These are phyloP conservation scores for Calyptommatus sinebrachiatus DNA, from an alignment of 2,113 vertebrate species.

Conservation along the genomic window DNA sequence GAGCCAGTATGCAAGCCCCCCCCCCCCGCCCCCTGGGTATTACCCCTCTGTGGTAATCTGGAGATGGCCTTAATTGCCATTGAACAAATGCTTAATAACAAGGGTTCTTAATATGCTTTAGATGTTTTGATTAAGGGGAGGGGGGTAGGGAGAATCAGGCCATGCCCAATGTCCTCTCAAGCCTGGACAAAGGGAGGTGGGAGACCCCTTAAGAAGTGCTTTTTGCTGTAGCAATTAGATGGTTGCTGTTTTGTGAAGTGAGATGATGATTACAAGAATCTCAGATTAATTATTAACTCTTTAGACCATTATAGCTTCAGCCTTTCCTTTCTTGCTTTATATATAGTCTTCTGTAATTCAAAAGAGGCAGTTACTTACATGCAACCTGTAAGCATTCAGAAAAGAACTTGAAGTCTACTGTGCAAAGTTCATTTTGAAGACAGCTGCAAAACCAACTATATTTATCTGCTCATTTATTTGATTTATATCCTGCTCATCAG, in stretches of 20 bases:
- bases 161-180: not conserved
- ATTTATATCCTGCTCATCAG: no score
- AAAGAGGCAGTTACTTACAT: not conserved
- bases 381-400: not conserved
- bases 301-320: not conserved
- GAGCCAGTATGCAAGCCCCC: no score
- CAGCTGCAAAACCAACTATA: no score
- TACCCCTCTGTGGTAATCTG: no score
- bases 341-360: not conserved
- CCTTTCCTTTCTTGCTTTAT: not conserved
- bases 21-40: no score
- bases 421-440: no score
- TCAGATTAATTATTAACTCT: not conserved
- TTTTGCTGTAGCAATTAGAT: not conserved
- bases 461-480: no score
- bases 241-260: not conserved
- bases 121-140: not conserved
- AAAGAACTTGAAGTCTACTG: not conserved
- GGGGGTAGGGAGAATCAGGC: not conserved
- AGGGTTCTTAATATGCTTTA: not conserved
- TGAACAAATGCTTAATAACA: not conserved
- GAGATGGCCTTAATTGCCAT: not conserved
- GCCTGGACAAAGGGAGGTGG: not conserved
- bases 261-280: not conserved
- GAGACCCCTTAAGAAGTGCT: not conserved